Evolutionary conservation across 2,797 vertebrate species (phyloP), one percentile per base, ranked within the genome.

Genomic region (Choloepus didactylus): DNA sequence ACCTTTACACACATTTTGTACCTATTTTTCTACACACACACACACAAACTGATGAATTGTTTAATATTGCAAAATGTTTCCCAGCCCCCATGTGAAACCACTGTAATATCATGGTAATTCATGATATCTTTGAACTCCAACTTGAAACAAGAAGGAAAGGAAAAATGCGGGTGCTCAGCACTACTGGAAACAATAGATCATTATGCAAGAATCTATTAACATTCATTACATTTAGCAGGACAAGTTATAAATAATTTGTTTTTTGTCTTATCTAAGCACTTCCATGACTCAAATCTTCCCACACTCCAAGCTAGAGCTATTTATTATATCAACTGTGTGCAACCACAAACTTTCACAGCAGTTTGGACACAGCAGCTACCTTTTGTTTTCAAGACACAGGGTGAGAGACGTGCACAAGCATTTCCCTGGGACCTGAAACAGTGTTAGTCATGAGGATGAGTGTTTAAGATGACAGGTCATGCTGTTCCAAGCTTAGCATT

Each of bases 221-320:
- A 31, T 77, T 83, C 18, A 70, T 75, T 87, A 62, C 60, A 66
- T 56, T n/a, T 89, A 44, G 25, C 31, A 64, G 25, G 19, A 64
- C 29, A 62, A 1, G 5, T 83, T 35, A n/a, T n/a, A n/a, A 76
- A 92, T 82, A 49, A 73, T 66, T 49, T 54, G 35, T 29, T 79
- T 89, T 88, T 59, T 69, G n/a, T 83, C 84, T 81, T 92, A 70
- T 18, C 27, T 62, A 64, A 77, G 56, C 31, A 70, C 59, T 84
- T 95, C 44, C 56, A 79, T 25, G 29, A 31, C 31, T 56, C 64
- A 77, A 54, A 92, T 31, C 29, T 9, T 77, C 79, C 38, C 11
- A 6, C n/a, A 64, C 70, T 72, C 44, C 85, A 64, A 70, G 66
- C 46, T 79, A 14, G n/a, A 62, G n/a, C n/a, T 76, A 31, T 69